phyloP scores from a whole-genome alignment of 1,140 invertebrate species.

The Cotesia glomerata region DNA sequence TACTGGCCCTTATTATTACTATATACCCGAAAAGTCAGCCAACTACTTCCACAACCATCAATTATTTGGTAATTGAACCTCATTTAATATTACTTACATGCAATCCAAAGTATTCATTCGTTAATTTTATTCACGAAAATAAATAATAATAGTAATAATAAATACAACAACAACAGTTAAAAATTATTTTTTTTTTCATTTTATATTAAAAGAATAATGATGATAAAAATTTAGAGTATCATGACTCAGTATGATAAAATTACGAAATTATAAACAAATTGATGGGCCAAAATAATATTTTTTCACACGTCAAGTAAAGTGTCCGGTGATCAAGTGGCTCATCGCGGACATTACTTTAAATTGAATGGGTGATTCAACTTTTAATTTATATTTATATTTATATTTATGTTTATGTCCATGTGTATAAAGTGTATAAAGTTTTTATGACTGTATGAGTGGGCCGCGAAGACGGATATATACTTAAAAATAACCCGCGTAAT shows the following conservation, averaged over 20 bases:
- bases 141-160: background rate
- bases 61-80: conserved; percentile 44
- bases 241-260: too few relatives aligned
- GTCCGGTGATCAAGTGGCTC: too few relatives aligned
- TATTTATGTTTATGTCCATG: too few relatives aligned
- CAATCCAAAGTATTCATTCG: background rate
- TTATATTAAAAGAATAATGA: background rate
- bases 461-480: too few relatives aligned
- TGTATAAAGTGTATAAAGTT: background rate
- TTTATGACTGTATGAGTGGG: background rate
- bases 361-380: background rate
- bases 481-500: background rate
- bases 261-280: background rate
- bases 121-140: conserved; percentile 4
- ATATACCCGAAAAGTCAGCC: conserved; percentile 37
- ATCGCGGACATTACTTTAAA: background rate
- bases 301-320: background rate
- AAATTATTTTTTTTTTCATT: background rate
- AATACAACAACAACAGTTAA: background rate
- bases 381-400: background rate
- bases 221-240: too few relatives aligned
- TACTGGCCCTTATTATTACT: conserved; percentile 37
- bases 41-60: conserved; percentile 36
- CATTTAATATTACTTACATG: conserved; percentile 13
- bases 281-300: background rate